A percentile compares a stretch with the other conserved stretches of the same genome.
Evolutionary conservation across 2,113 vertebrate species (phyloP).

Genomic region (Prunella fulvescens): DNA sequence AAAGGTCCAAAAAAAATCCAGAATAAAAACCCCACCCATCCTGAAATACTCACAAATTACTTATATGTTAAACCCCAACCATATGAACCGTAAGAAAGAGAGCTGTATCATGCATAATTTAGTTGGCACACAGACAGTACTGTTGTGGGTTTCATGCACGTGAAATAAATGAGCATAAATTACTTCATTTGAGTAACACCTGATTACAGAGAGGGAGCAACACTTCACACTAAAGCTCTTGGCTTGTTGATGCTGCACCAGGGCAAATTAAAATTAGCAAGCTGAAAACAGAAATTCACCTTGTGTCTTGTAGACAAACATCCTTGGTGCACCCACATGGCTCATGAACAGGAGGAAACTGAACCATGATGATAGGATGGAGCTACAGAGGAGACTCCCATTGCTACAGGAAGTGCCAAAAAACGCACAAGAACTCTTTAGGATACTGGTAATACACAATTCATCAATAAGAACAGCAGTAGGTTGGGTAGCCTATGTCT

Average conservation of each 20-base stretch:
- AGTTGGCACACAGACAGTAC: background rate
- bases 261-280: slow-evolving; percentile 1
- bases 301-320: background rate
- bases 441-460: background rate
- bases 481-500: background rate
- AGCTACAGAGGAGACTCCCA: background rate
- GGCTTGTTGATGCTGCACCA: background rate
- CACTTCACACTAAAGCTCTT: slow-evolving; percentile 5
- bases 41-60: background rate
- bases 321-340: background rate
- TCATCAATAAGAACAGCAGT: background rate
- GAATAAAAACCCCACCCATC: background rate
- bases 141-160: background rate
- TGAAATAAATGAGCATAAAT: slow-evolving; percentile 53
- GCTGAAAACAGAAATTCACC: background rate
- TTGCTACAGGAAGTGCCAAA: background rate
- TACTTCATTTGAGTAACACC: slow-evolving; percentile 42
- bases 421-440: background rate
- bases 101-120: slow-evolving; percentile 17
- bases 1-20: background rate
- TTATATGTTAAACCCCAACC: background rate
- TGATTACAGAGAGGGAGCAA: slow-evolving; percentile 13
- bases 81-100: background rate
- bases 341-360: background rate
- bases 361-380: background rate